Conservation (phyloP, 2,888 invertebrate species). For the Hydropsyche betteni region DNA sequence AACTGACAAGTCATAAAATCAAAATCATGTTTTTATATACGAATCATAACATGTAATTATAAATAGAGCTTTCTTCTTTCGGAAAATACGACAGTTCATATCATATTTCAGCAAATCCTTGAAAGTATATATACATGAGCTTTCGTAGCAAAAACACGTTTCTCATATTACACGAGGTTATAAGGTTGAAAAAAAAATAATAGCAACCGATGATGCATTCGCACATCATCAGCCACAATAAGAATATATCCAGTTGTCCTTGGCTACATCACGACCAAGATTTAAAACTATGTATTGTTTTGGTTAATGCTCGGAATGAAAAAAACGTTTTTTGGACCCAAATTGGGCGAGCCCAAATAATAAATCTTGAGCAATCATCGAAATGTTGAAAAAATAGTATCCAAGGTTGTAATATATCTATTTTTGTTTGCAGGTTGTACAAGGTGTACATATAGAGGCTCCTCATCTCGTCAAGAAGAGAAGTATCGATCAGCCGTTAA, state of each 20-base stretch:
- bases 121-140: too few species aligned
- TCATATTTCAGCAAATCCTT: too few species aligned
- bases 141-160: too few species aligned
- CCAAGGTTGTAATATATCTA: background rate
- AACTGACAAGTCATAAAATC: too few species aligned
- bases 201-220: constrained; percentile 8
- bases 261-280: constrained; percentile 16
- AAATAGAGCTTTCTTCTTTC: too few species aligned
- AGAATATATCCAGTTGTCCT: constrained; percentile 13
- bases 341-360: background rate
- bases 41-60: too few species aligned
- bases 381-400: background rate
- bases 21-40: too few species aligned
- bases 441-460: constrained; percentile 83
- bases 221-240: constrained; percentile 19
- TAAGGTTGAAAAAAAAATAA: background rate
- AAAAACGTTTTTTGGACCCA: background rate
- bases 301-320: background rate
- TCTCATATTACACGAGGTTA: too few species aligned
- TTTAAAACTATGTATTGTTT: background rate
- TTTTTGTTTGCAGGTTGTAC: constrained; percentile 73
- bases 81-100: too few species aligned
- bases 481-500: constrained; percentile 81
- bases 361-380: background rate
- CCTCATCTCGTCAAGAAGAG: constrained; percentile 80